Base-by-base conservation (phyloP, 2,113 vertebrate species). In the Mellivora capensis region DNA sequence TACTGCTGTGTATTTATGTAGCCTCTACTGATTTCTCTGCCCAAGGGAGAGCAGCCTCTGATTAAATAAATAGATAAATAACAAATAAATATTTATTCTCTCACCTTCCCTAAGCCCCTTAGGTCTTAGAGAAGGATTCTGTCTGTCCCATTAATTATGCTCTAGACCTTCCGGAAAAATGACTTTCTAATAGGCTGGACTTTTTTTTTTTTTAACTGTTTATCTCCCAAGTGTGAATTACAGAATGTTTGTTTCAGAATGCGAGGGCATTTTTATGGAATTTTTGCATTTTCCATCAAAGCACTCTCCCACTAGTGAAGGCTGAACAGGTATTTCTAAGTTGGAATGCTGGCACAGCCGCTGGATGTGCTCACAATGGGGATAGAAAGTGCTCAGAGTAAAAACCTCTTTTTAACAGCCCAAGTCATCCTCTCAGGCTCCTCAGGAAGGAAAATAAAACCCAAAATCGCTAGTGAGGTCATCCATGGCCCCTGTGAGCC, bases 91-190 rank as follows among this genome's bases (percentile, higher is more conserved):
- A 12, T 76, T 85, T 71, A 87, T 74, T 64, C 8, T n/a, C 72
- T 91, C 5, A 74, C 44, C 47, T 87, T 89, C 27, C 61, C 47
- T 93, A 57, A 31, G 2, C 9, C 15, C 10, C 59, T 27, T 90
- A 42, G 42, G 74, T 94, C 72, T 95, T 61, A 91, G 59, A 82
- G 39, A 89, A 93, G 39, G 29, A 86, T 77, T 54, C 37, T 95
- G 57, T 84, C n/a, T 96, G 69, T 59, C 29, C 42, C 3, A 0
- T 91, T 93, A 76, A 85, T 95, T 81, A 96, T 37, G 44, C 34
- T 87, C 37, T 91, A 77, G 91, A 69, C 29, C 89, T 76, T 94
- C 61, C 91, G 27, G n/a, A 97, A 96, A 97, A 96, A 88, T 29
- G 21, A 97, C 85, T 81, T 94, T 85, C 81, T 95, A 91, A 91